A percentile compares a stretch with the other conserved stretches of the same genome.
Conservation (phyloP, 2,888 invertebrate genomes). For the Diaprepes abbreviatus region DNA sequence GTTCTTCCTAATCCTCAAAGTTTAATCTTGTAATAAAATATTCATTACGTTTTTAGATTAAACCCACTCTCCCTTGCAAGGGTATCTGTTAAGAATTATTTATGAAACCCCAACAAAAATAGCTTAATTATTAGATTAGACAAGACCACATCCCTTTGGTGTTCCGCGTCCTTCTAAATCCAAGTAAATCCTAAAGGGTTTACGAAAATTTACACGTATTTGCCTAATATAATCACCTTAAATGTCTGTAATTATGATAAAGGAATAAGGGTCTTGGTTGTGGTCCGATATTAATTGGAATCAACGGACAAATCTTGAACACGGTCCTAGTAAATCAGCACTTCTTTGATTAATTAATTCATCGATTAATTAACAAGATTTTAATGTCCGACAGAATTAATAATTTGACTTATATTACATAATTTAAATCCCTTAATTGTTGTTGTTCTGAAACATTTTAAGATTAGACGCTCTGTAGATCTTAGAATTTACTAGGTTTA, state of each 20-base stretch:
- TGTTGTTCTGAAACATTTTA: no score
- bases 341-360: slow-evolving; percentile 21
- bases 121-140: slow-evolving; percentile 44
- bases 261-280: slow-evolving; percentile 35
- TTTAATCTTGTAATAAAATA: slow-evolving; percentile 15
- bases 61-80: slow-evolving; percentile 12
- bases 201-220: slow-evolving; percentile 45
- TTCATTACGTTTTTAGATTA: neutral
- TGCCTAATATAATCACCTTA: slow-evolving; percentile 47
- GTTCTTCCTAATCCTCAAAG: no score
- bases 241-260: slow-evolving; percentile 46
- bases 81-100: slow-evolving; percentile 37
- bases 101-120: slow-evolving; percentile 35
- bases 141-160: slow-evolving; percentile 41
- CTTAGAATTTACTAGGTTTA: no score
- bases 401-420: neutral
- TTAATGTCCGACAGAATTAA: neutral
- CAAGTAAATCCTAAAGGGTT: slow-evolving; percentile 41
- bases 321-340: slow-evolving; percentile 30
- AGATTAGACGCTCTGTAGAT: no score
- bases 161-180: slow-evolving; percentile 39
- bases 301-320: slow-evolving; percentile 34
- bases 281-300: slow-evolving; percentile 44
- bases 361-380: neutral
- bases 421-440: no score